Evolutionary conservation across 2,113 vertebrate genomes (phyloP).

Genomic region (Hemichromis elongatus): DNA sequence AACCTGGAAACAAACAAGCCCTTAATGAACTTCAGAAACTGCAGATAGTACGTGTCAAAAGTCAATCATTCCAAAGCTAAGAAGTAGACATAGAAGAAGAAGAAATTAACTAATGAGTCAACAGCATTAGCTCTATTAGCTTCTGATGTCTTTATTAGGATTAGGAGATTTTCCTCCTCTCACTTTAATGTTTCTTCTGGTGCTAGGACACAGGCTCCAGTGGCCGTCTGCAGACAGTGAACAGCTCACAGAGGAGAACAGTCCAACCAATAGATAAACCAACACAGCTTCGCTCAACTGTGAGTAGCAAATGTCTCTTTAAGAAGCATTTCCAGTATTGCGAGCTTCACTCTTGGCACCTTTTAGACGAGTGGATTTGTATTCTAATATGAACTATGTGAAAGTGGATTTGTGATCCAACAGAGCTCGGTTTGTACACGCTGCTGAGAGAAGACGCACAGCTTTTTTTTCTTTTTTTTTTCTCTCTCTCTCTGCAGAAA

Average conservation of each 20-base stretch:
- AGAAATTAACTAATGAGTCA: not conserved
- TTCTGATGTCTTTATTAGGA: not conserved
- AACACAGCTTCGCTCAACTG: constrained; percentile 73
- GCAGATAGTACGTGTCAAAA: constrained; percentile 70
- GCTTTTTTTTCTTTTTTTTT: not conserved
- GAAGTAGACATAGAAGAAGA: not conserved
- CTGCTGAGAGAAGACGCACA: not conserved
- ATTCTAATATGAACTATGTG: rapidly evolving
- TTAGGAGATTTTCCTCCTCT: not conserved
- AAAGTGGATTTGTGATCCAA: not conserved
- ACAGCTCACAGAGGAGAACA: constrained; percentile 71
- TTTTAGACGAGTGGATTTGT: not conserved
- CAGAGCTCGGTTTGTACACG: rapidly evolving
- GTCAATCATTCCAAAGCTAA: not conserved
- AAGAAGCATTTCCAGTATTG: not conserved
- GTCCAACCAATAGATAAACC: constrained; percentile 79
- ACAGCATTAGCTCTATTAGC: not conserved
- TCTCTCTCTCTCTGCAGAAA: constrained; percentile 71
- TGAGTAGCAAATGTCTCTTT: constrained; percentile 65
- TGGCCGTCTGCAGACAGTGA: constrained; percentile 40
- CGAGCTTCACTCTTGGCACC: not conserved
- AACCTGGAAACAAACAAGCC: constrained; percentile 96
- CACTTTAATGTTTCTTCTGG: not conserved
- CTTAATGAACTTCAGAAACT: constrained; percentile 86
- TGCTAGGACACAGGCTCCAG: constrained; percentile 73